Percentiles rank a stretch among this genome's conserved stretches.
Evolutionary conservation across 2,797 vertebrate genomes (phyloP).

Genomic region (Chanos chanos): DNA sequence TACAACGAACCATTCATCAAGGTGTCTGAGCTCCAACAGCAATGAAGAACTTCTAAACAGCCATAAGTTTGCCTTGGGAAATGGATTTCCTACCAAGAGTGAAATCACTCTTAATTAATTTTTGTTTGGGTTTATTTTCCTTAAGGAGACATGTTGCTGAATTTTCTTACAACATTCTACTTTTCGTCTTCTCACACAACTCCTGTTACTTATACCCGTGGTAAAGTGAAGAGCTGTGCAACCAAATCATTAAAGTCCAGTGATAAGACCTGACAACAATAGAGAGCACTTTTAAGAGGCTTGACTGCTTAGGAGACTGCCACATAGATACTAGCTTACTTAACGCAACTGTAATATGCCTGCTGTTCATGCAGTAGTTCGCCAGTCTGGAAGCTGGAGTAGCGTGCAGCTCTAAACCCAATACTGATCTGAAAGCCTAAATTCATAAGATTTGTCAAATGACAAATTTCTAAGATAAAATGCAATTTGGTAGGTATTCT

Average conservation of each 20-base stretch:
- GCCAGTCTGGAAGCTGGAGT: no score
- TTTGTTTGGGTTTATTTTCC: slow-evolving; percentile 48
- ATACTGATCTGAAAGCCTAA: no score
- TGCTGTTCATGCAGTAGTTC: slow-evolving; percentile 23
- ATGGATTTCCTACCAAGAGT: slow-evolving; percentile 33
- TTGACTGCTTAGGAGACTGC: slow-evolving; percentile 31
- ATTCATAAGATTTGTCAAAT: no score
- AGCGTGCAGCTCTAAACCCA: background rate
- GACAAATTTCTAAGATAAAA: no score
- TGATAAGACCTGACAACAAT: slow-evolving; percentile 46
- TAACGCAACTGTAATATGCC: slow-evolving; percentile 31
- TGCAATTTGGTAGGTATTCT: no score
- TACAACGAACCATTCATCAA: slow-evolving; percentile 49
- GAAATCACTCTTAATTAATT: slow-evolving; percentile 40
- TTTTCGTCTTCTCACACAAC: slow-evolving; percentile 42
- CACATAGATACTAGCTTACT: slow-evolving; percentile 36
- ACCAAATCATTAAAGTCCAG: slow-evolving; percentile 50
- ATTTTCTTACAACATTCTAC: slow-evolving; percentile 40
- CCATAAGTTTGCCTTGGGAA: slow-evolving; percentile 44
- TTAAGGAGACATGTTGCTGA: slow-evolving; percentile 29
- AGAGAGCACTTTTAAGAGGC: slow-evolving; percentile 36
- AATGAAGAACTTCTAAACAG: slow-evolving; percentile 47
- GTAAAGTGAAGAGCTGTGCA: slow-evolving; percentile 43
- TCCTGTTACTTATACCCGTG: slow-evolving; percentile 52
- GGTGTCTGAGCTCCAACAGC: slow-evolving; percentile 51